A percentile compares a stretch with the other conserved stretches of the same genome.
Conservation (phyloP, 1,140 invertebrate genomes). For the Holotrichia oblita region DNA sequence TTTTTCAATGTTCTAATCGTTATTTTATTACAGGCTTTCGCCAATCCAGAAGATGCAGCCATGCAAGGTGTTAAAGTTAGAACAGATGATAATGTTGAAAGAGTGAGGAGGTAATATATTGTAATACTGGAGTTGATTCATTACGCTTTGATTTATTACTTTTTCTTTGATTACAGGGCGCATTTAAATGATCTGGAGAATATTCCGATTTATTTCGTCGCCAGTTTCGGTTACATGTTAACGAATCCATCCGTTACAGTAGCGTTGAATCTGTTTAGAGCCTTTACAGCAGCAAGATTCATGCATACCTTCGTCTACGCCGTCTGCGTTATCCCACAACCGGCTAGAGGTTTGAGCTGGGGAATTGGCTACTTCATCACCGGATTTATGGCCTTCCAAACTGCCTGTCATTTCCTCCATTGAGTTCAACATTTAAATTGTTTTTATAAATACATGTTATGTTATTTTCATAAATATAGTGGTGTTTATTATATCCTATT, state of each 20-base stretch:
- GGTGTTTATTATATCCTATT: neutral
- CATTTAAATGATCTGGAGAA: slow-evolving; percentile 82
- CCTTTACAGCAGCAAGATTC: slow-evolving; percentile 68
- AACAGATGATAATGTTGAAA: slow-evolving; percentile 60
- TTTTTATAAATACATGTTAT: neutral
- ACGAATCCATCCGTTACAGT: slow-evolving; percentile 65
- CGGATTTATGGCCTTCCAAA: slow-evolving; percentile 61
- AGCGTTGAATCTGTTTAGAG: slow-evolving; percentile 68
- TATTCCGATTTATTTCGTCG: slow-evolving; percentile 72
- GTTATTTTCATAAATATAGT: slow-evolving; percentile 12
- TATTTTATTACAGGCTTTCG: slow-evolving; percentile 59
- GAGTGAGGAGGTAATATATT: slow-evolving; percentile 59
- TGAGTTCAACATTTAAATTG: neutral
- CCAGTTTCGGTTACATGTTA: slow-evolving; percentile 70
- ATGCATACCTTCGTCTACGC: slow-evolving; percentile 74
- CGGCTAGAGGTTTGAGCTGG: slow-evolving; percentile 66
- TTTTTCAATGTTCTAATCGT: too few relatives aligned
- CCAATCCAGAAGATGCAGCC: slow-evolving; percentile 62
- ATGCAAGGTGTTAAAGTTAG: slow-evolving; percentile 54
- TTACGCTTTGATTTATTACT: neutral
- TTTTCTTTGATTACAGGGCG: slow-evolving; percentile 63
- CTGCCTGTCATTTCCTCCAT: slow-evolving; percentile 49
- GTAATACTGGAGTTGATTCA: neutral
- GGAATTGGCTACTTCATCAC: slow-evolving; percentile 59
- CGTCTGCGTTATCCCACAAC: slow-evolving; percentile 65